Base-by-base conservation (phyloP, 2,113 vertebrate species). In the Trichechus manatus region DNA sequence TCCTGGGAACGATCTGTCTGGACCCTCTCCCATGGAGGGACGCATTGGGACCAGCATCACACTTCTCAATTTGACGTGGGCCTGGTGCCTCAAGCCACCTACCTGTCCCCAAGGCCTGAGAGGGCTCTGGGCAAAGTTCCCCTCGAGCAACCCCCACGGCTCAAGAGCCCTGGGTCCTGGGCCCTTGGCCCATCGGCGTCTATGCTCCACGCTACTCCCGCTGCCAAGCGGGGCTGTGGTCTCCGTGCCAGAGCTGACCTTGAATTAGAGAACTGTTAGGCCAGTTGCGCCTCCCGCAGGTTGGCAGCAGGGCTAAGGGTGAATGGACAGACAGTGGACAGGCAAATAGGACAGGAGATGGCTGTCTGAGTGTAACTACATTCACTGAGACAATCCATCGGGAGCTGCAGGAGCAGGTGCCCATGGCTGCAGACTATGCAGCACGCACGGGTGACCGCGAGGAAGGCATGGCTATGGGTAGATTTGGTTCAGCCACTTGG, bases 361-460 rank as follows among this genome's bases (percentile, higher is more conserved):
- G 96, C 93, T 97, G 97, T 93, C 97, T 97, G 98, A 95, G 98
- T 98, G 98, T 97, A 97, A 98, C 98, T 97, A 98, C 97, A 98
- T 98, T 97, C 94, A 94, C n/a, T 42, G 88, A 96, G 97, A 90
- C 47, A 77, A 78, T 92, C 97, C 92, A 70, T 6, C 0, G 0
- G 63, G 33, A 91, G 86, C 47, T 89, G 63, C 27, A 19, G 92
- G 70, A 79, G 61, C 72, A 61, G 23, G 13, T 6, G 23, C 72
- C 94, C 77, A 50, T 0, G 6, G 94, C 86, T 79, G 50, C 79
- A 81, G 59, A 53, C 47, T 39, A 29, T 10, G 14, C 19, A 79
- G 89, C 75, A 61, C 0, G 0, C 36, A 39, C 1, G 15, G 27
- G 44, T 4, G 15, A 87, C 84, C 0, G 10, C 0, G 13, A 70